Percentiles rank a stretch among this genome's conserved stretches.
Evolutionary conservation across 2,888 invertebrate species (phyloP).

Genomic region (Drosophila leonis): DNA sequence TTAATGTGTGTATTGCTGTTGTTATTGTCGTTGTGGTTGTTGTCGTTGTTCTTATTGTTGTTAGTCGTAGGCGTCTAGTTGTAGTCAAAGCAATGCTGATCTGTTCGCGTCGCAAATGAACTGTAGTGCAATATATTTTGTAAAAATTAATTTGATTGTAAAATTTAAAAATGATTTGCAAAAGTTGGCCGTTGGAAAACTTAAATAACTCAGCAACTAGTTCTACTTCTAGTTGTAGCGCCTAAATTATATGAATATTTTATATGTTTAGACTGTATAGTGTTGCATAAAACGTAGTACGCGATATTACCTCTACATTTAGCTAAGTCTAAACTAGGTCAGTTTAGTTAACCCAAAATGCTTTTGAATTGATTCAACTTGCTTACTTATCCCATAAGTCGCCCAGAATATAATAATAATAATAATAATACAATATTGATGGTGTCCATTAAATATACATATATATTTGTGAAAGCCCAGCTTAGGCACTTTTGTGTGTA

Average conservation of each 20-base stretch:
- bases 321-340: background rate
- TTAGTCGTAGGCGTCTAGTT: slow-evolving; percentile 43
- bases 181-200: slow-evolving; percentile 30
- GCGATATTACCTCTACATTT: slow-evolving; percentile 30
- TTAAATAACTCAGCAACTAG: slow-evolving; percentile 39
- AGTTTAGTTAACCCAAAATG: slow-evolving; percentile 6
- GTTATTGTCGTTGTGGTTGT: slow-evolving; percentile 31
- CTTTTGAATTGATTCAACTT: slow-evolving; percentile 3
- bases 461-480: slow-evolving; percentile 4
- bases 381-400: background rate
- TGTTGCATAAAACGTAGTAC: slow-evolving; percentile 20
- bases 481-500: slow-evolving; percentile 5
- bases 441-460: slow-evolving; percentile 1
- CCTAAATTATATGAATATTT: slow-evolving; percentile 12
- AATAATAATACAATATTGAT: background rate
- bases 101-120: slow-evolving; percentile 26
- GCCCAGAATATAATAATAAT: background rate
- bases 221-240: slow-evolving; percentile 14
- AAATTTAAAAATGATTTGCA: slow-evolving; percentile 6
- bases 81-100: slow-evolving; percentile 42
- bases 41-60: slow-evolving; percentile 33
- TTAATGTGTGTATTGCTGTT: slow-evolving; percentile 45
- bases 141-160: slow-evolving; percentile 17
- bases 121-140: slow-evolving; percentile 67
- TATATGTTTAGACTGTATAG: slow-evolving; percentile 29